Evolutionary conservation across 2,888 invertebrate genomes (phyloP), one percentile per base, ranked within the genome.

Genomic region (Sipha maydis): DNA sequence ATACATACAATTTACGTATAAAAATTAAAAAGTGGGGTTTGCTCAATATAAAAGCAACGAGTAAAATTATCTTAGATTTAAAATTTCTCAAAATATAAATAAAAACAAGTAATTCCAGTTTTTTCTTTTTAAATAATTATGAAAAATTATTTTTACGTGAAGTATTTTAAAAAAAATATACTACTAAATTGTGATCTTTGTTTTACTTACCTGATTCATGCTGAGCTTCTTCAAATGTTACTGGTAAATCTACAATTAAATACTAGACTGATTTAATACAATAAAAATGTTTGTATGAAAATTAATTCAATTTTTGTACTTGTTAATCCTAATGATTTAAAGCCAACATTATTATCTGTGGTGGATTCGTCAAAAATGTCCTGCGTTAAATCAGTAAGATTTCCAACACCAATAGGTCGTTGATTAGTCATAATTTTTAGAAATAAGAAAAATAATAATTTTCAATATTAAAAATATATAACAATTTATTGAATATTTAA

Each of bases 141-240:
- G 69, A n/a, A 28, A 69, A 69, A 9, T 1, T 41, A 8, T 41
- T 69, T 69, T 69, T 69, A 28, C 28, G 25, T 28, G 2, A 69
- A 69, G 1, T n/a, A 69, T 21, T 69, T 5, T 0, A 56, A n/a
- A n/a, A n/a, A 69, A 69, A 21, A 67, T 19, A n/a, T 67, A 67
- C 17, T 25, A n/a, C 7, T 3, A 67, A 67, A 69, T 28, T 48
- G 4, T n/a, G 1, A 34, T 25, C 71, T 83, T 34, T 2, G 31
- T 38, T 83, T 21, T 76, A 76, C 61, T 76, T 25, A 76, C 84
- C 84, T 8, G 84, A 61, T 41, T 86, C 86, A 14, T 86, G 28
- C 7, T 73, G 79, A 3, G 86, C 86, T 25, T 86, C 86, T 38
- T 86, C 86, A 56, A 73, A 86, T 14, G 79, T 80, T 17, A 80